Conservation (phyloP, 2,888 invertebrate genomes). For the Rhabditoides inermis region DNA sequence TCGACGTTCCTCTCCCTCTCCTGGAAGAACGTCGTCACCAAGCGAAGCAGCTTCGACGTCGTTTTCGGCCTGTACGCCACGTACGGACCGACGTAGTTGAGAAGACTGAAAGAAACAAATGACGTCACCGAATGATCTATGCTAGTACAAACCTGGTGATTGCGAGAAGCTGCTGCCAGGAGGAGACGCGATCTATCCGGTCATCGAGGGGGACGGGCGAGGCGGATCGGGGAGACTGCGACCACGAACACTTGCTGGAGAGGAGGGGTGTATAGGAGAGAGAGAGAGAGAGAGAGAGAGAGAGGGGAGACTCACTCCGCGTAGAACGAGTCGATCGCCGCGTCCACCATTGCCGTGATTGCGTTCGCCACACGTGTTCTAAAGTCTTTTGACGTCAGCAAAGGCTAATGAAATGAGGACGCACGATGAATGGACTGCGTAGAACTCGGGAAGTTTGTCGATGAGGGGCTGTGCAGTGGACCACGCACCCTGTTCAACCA, state of each 20-base stretch:
- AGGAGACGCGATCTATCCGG: too few species aligned
- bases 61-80: slow-evolving; percentile 61
- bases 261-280: too few species aligned
- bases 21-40: slow-evolving; percentile 57
- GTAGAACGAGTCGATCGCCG: slow-evolving; percentile 35
- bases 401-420: slow-evolving; percentile 1
- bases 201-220: neutral
- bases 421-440: slow-evolving; percentile 41
- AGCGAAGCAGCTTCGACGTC: slow-evolving; percentile 70
- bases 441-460: slow-evolving; percentile 68
- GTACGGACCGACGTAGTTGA: slow-evolving; percentile 29
- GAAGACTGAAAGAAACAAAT: too few species aligned
- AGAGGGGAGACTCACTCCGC: neutral
- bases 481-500: slow-evolving; percentile 83
- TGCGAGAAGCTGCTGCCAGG: too few species aligned
- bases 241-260: too few species aligned
- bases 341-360: slow-evolving; percentile 36
- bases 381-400: neutral
- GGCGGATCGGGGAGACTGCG: neutral
- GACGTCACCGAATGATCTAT: too few species aligned
- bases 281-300: too few species aligned
- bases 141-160: too few species aligned
- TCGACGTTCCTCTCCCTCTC: slow-evolving; percentile 22
- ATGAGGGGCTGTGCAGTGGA: slow-evolving; percentile 72
- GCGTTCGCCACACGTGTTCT: slow-evolving; percentile 20